phyloP scores from a whole-genome alignment of 37 sponge, comb jelly and placozoan species.

The Ephydatia muelleri region DNA sequence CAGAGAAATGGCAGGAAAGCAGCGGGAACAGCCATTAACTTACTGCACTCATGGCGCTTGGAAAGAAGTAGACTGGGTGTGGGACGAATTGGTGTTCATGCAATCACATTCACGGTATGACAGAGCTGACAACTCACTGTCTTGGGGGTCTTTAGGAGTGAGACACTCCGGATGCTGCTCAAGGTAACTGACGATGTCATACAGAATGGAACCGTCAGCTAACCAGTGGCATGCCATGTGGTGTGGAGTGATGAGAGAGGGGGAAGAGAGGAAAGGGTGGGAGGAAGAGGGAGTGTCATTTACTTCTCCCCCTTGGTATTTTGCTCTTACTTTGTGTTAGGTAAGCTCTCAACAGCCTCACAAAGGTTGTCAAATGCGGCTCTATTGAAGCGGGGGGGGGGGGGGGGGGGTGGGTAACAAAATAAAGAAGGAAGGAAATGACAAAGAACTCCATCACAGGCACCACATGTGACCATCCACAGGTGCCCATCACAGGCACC shows the following conservation, averaged over 20 bases:
- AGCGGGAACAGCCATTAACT: not conserved
- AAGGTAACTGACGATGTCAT: constrained; percentile 46
- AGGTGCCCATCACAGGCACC: too few relatives aligned
- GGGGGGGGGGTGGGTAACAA: too few relatives aligned
- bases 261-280: not conserved
- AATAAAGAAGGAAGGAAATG: too few relatives aligned
- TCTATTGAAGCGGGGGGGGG: not conserved
- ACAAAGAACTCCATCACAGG: too few relatives aligned
- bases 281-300: constrained; percentile 1
- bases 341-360: constrained; percentile 13
- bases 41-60: constrained; percentile 10
- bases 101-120: not conserved
- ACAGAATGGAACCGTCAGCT: constrained; percentile 45
- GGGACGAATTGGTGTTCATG: not conserved
- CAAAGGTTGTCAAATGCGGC: constrained; percentile 51
- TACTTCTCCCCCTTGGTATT: not conserved
- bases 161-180: constrained; percentile 45
- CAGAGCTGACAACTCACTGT: constrained; percentile 32
- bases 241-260: not conserved
- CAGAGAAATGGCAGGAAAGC: not conserved
- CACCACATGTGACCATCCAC: too few relatives aligned
- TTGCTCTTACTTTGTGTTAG: not conserved
- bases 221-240: not conserved
- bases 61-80: constrained; percentile 4
- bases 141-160: constrained; percentile 20